Evolutionary conservation across 2,888 invertebrate species (phyloP).

Genomic region (Pedicia rivosa): DNA sequence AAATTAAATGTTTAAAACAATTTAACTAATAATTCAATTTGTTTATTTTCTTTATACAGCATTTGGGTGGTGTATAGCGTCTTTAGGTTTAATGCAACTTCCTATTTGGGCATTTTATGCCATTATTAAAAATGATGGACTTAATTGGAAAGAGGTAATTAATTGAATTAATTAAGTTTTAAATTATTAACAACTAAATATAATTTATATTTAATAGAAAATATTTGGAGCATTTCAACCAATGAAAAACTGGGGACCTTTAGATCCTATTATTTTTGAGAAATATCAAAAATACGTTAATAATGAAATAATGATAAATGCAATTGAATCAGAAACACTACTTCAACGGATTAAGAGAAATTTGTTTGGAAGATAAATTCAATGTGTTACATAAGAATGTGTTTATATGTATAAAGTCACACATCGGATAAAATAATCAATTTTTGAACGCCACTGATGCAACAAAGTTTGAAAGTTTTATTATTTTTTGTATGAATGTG

Average conservation of each 20-base stretch:
- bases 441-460: no score
- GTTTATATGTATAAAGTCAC: no score
- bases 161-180: neutral
- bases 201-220: constrained; percentile 16
- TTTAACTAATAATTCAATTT: neutral
- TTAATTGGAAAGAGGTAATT: neutral
- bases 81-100: constrained; percentile 35
- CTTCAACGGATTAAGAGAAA: neutral
- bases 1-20: neutral
- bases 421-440: no score
- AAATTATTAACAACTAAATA: constrained; percentile 16
- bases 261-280: constrained; percentile 31
- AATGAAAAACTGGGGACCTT: constrained; percentile 40
- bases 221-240: constrained; percentile 32
- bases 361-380: neutral
- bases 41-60: constrained; percentile 13
- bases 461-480: no score
- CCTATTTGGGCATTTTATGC: constrained; percentile 28
- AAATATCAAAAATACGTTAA: constrained; percentile 34
- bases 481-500: no score
- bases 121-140: constrained; percentile 22
- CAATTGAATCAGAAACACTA: no score
- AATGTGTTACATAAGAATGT: no score
- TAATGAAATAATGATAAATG: constrained; percentile 17
- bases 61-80: constrained; percentile 33